Evolutionary conservation across 2,888 invertebrate species (phyloP).

Genomic region (Lepidochrysops patricia): DNA sequence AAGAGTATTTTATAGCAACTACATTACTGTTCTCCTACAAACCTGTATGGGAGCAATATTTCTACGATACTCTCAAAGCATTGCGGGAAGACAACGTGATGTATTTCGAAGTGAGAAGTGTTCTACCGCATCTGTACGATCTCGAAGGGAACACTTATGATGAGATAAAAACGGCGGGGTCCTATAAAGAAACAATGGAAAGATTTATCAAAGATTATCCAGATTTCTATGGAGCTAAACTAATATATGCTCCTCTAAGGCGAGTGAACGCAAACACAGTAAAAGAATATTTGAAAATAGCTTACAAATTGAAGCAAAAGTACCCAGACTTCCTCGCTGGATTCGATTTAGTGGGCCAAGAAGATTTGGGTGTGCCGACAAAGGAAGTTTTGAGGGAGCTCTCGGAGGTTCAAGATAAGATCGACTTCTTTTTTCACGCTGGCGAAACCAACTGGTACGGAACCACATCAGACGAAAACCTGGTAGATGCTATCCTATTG

Average conservation of each 20-base stretch:
- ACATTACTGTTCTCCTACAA: slow-evolving; percentile 73
- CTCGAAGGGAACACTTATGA: slow-evolving; percentile 75
- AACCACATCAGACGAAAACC: slow-evolving; percentile 78
- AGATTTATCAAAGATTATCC: slow-evolving; percentile 75
- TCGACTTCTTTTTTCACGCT: slow-evolving; percentile 84
- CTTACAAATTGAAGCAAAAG: slow-evolving; percentile 51
- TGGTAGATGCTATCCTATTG: slow-evolving; percentile 82
- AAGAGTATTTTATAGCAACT: slow-evolving; percentile 68
- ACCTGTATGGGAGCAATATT: slow-evolving; percentile 79
- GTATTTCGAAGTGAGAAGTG: slow-evolving; percentile 80
- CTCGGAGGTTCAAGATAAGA: slow-evolving; percentile 50
- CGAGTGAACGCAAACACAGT: slow-evolving; percentile 51
- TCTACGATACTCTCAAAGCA: slow-evolving; percentile 76
- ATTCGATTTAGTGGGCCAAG: slow-evolving; percentile 88
- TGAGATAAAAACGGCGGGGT: slow-evolving; percentile 65
- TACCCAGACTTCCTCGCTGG: slow-evolving; percentile 83
- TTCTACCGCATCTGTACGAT: slow-evolving; percentile 78
- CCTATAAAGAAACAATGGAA: slow-evolving; percentile 72
- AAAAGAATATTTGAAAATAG: slow-evolving; percentile 58
- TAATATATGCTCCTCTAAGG: slow-evolving; percentile 80
- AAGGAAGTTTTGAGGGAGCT: slow-evolving; percentile 74
- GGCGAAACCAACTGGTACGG: slow-evolving; percentile 88
- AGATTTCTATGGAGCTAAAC: slow-evolving; percentile 78
- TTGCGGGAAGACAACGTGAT: slow-evolving; percentile 80
- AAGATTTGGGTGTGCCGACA: slow-evolving; percentile 80